These are phyloP conservation scores for Scaptomyza reducta DNA, from an alignment of 2,888 invertebrate genomes.

Conservation along the genomic window DNA sequence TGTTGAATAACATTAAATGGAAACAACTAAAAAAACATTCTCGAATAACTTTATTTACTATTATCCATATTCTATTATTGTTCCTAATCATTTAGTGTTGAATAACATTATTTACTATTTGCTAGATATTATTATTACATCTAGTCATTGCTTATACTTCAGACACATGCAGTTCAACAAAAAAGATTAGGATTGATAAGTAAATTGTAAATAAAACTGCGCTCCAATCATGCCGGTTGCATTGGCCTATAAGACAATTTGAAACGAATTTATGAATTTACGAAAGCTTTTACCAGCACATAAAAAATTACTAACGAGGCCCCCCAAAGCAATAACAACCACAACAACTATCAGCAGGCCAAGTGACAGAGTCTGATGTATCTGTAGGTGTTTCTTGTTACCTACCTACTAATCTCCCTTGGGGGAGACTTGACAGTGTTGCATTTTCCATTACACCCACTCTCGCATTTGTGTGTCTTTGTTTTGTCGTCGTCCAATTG, in stretches of 20 bases:
- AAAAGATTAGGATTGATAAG: neutral
- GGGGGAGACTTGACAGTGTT: slow-evolving; percentile 40
- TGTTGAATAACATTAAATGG: too few species aligned
- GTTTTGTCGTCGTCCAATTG: slow-evolving; percentile 64
- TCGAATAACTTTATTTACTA: too few species aligned
- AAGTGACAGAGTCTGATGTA: slow-evolving; percentile 62
- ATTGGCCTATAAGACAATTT: neutral
- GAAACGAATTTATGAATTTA: slow-evolving; percentile 22
- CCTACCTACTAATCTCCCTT: neutral
- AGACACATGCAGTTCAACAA: neutral
- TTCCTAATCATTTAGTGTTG: too few species aligned
- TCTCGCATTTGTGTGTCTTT: slow-evolving; percentile 31
- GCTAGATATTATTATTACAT: too few species aligned
- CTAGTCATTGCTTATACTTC: neutral
- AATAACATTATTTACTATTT: too few species aligned
- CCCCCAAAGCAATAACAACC: too few species aligned
- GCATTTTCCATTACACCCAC: slow-evolving; percentile 68
- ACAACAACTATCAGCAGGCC: slow-evolving; percentile 18
- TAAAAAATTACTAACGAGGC: slow-evolving; percentile 34
- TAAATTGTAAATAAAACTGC: neutral
- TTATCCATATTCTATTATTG: too few species aligned
- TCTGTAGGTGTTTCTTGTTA: slow-evolving; percentile 19
- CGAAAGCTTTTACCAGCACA: slow-evolving; percentile 31
- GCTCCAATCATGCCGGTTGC: neutral
- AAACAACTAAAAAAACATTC: too few species aligned